phyloP scores from a whole-genome alignment of 2,888 invertebrate genomes.

The Nycteola revayana region DNA sequence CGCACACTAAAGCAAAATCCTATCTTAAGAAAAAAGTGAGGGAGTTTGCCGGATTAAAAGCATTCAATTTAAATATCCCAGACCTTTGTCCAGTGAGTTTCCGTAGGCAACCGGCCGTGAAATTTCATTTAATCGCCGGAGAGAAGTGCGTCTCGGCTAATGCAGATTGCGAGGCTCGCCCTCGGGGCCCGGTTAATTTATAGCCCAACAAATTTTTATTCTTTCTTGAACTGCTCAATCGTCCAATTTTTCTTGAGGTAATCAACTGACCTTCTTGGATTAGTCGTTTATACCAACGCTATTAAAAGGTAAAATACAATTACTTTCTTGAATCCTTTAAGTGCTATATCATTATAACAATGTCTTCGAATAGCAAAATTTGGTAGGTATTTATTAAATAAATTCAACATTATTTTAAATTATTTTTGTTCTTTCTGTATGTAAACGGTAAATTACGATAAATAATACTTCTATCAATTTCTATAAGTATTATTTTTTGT shows the following conservation, averaged over 20 bases:
- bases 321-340: conserved; percentile 30
- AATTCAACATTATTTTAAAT: too few species aligned
- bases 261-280: conserved; percentile 38
- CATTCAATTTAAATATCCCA: conserved; percentile 73
- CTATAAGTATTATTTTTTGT: too few species aligned
- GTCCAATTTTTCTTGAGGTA: conserved; percentile 50
- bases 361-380: too few species aligned
- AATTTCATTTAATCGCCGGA: conserved; percentile 77
- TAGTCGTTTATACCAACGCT: conserved; percentile 37
- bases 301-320: conserved; percentile 41
- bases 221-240: conserved; percentile 71
- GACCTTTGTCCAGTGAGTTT: conserved; percentile 73
- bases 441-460: too few species aligned
- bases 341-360: too few species aligned
- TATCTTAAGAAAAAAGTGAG: conserved; percentile 48
- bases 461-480: too few species aligned
- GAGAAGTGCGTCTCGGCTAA: conserved; percentile 77
- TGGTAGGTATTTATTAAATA: too few species aligned
- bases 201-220: conserved; percentile 77
- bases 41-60: conserved; percentile 64
- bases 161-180: conserved; percentile 73
- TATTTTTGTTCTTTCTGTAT: too few species aligned
- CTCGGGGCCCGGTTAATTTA: conserved; percentile 70
- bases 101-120: conserved; percentile 72
- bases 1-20: conserved; percentile 36